Conservation (phyloP, 1,140 invertebrate species). For the Harlomillsia oculata region DNA sequence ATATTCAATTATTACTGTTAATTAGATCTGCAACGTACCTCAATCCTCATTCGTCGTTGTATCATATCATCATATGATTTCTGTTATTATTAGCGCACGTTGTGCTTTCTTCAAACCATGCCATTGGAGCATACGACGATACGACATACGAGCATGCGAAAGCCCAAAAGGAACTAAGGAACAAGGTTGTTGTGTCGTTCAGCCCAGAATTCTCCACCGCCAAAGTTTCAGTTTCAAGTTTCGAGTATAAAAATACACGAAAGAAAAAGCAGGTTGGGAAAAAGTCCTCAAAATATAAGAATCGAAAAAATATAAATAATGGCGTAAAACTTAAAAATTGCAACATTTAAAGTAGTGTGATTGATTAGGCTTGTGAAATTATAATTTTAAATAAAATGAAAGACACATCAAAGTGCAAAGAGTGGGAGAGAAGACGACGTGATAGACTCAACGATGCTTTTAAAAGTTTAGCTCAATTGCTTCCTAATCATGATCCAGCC, state of each 20-base stretch:
- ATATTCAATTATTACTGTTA: too few species aligned
- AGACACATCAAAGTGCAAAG: conserved; percentile 38
- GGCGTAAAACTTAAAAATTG: neutral
- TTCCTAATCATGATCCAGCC: conserved; percentile 45
- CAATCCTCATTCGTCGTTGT: too few species aligned
- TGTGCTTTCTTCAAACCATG: too few species aligned
- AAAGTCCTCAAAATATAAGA: neutral
- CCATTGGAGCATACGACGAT: too few species aligned
- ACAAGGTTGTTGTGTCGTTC: too few species aligned
- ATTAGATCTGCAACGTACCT: too few species aligned
- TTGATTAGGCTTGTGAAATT: neutral
- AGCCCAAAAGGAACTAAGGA: too few species aligned
- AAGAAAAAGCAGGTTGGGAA: neutral
- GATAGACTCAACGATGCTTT: conserved; percentile 45
- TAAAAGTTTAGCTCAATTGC: conserved; percentile 40
- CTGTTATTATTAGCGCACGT: too few species aligned
- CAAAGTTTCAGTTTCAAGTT: too few species aligned
- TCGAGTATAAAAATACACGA: neutral
- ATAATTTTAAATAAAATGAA: conserved; percentile 14
- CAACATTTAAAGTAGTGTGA: neutral
- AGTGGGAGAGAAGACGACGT: conserved; percentile 46
- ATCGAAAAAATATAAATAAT: neutral
- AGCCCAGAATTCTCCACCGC: too few species aligned
- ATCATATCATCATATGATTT: too few species aligned
- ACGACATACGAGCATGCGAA: too few species aligned